Conservation (phyloP, 2,797 vertebrate species). For the Monodelphis domestica region DNA sequence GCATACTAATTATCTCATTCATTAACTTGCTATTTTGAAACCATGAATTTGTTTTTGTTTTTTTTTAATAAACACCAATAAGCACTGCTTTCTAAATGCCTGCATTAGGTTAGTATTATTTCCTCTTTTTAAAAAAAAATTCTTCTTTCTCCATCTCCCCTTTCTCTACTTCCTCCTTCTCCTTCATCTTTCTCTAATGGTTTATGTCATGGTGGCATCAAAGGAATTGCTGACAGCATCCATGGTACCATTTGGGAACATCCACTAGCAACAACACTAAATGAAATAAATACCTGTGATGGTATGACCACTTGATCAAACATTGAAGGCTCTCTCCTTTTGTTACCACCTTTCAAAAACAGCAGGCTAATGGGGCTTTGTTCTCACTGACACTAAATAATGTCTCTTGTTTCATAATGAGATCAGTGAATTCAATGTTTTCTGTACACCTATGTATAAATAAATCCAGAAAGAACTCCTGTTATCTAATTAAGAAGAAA, state of each 20-base stretch:
- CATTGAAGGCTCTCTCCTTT: background rate
- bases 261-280: background rate
- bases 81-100: conserved; percentile 52
- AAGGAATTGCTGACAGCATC: conserved; percentile 44
- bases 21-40: conserved; percentile 66
- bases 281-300: conserved; percentile 17
- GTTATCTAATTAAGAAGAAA: background rate
- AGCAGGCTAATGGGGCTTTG: conserved; percentile 22
- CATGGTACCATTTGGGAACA: conserved; percentile 26
- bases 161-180: background rate
- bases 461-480: background rate
- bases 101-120: background rate
- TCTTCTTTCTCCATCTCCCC: background rate
- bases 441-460: background rate
- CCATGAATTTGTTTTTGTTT: conserved; percentile 53
- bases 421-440: conserved; percentile 10
- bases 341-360: background rate
- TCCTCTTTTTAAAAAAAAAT: too few relatives aligned
- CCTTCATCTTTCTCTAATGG: conserved; percentile 42
- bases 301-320: background rate
- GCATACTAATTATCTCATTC: conserved; percentile 61
- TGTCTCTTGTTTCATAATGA: background rate
- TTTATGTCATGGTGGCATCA: background rate
- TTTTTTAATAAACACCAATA: conserved; percentile 22
- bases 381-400: conserved; percentile 32